phyloP scores from a whole-genome alignment of 1,140 invertebrate species.

The Hypsibius dujardini region DNA sequence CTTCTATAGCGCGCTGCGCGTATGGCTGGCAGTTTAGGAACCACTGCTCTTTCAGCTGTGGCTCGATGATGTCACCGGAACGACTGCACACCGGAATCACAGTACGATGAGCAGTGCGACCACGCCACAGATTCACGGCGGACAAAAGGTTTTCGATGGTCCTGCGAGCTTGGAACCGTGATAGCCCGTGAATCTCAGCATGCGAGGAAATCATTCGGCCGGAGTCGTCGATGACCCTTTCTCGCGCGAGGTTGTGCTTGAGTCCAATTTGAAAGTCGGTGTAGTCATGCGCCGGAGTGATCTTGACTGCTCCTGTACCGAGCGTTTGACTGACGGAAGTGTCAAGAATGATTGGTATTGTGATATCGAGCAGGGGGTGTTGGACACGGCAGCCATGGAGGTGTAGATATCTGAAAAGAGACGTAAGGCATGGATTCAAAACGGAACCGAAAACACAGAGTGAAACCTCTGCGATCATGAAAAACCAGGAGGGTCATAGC shows the following conservation, averaged over 20 bases:
- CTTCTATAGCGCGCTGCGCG: slow-evolving; percentile 22
- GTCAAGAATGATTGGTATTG: not conserved
- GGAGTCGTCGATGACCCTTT: slow-evolving; percentile 20
- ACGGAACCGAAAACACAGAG: too few species aligned
- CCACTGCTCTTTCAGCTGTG: slow-evolving; percentile 27
- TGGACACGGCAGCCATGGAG: not conserved
- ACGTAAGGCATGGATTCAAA: too few species aligned
- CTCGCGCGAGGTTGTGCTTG: slow-evolving; percentile 19
- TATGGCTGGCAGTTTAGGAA: slow-evolving; percentile 23
- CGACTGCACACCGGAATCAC: slow-evolving; percentile 24
- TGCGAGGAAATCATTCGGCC: slow-evolving; percentile 21
- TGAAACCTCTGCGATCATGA: too few species aligned
- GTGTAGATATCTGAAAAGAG: not conserved
- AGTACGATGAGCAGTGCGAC: slow-evolving; percentile 20
- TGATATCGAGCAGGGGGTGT: not conserved
- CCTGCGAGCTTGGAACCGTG: slow-evolving; percentile 28
- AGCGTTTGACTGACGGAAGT: not conserved
- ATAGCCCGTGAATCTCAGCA: slow-evolving; percentile 23
- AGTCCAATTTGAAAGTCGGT: slow-evolving; percentile 22
- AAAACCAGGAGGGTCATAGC: too few species aligned
- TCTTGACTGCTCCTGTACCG: slow-evolving; percentile 23
- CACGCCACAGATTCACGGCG: slow-evolving; percentile 18
- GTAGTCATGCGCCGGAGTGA: slow-evolving; percentile 23
- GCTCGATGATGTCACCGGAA: slow-evolving; percentile 26
- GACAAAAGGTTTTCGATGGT: slow-evolving; percentile 17